A percentile compares a stretch with the other conserved stretches of the same genome.
Conservation (phyloP, 2,113 vertebrate genomes). For the Holacanthus passer region DNA sequence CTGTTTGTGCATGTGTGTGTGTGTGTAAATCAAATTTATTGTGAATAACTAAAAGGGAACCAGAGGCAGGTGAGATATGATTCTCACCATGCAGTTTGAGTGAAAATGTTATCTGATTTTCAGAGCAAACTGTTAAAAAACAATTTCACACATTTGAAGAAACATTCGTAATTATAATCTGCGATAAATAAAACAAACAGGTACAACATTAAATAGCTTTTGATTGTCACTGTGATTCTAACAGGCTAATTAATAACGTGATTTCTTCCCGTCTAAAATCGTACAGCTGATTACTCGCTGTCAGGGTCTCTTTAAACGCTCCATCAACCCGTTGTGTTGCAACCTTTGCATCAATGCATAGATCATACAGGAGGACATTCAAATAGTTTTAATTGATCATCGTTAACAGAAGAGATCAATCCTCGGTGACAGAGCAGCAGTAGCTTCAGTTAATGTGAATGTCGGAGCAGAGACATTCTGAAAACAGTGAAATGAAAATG, state of each 20-base stretch:
- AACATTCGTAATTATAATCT: neutral
- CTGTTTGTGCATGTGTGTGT: neutral
- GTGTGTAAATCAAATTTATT: neutral
- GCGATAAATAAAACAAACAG: neutral
- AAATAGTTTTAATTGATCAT: neutral
- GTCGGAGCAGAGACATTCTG: too few relatives aligned
- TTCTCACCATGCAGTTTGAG: neutral
- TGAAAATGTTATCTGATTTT: slow-evolving; percentile 5
- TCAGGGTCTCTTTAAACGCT: neutral
- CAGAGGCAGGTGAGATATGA: neutral
- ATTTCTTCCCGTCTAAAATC: neutral
- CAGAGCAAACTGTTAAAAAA: neutral
- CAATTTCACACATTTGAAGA: neutral
- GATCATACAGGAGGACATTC: neutral
- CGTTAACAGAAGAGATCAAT: neutral
- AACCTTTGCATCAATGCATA: neutral
- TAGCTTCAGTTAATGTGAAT: too few relatives aligned
- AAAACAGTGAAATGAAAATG: neutral
- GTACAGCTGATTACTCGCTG: neutral
- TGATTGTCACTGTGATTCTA: neutral
- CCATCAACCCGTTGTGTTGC: neutral
- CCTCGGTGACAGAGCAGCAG: neutral
- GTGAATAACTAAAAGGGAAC: neutral
- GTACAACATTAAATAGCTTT: neutral
- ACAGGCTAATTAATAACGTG: neutral